Evolutionary conservation across 2,888 invertebrate species (phyloP), one percentile per base, ranked within the genome.

Genomic region (Pyrgus malvae): DNA sequence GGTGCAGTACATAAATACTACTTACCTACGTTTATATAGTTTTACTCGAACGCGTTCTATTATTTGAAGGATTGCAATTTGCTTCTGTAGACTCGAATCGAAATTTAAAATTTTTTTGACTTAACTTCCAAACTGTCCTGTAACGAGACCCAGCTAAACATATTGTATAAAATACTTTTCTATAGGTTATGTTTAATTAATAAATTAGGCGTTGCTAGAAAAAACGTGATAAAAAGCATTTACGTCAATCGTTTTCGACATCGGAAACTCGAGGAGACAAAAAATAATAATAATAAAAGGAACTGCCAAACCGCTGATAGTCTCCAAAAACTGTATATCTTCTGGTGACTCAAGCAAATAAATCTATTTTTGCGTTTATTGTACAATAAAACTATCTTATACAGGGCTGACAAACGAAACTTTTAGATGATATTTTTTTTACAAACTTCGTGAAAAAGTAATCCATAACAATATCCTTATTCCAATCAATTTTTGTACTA

Each of bases 301-400:
- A 19, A 11, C 33, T 50, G 50, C 42, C 50, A 50, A 50, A 50
- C 50, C 50, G 17, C 50, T 35, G 42, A 50, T 42, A 23, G 33
- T 40, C 23, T 25, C 11, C 8, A 23, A 41, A 9, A 35, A 25
- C 17, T 38, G 37, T 37, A 55, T 55, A 55, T 55, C 48, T 33
- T 29, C 29, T 14, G 14, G 40, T 51, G 56, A 61, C 46, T 57
- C 57, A 61, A 60, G 58, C 21, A 50, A 55, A 60, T 60, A 25
- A 54, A 48, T 59, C 59, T 67, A 66, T 67, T 67, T 63, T 61
- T 37, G 58, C 44, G 57, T 65, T 65, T 64, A 64, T 61, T 48
- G 61, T 49, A 55, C 56, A 53, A 59, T 66, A 61, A 65, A 64
- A 65, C 50, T 41, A 56, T 50, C 23, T 17, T 14, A 46, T 17